phyloP scores from a whole-genome alignment of 2,113 vertebrate species.

The Galbula dea region DNA sequence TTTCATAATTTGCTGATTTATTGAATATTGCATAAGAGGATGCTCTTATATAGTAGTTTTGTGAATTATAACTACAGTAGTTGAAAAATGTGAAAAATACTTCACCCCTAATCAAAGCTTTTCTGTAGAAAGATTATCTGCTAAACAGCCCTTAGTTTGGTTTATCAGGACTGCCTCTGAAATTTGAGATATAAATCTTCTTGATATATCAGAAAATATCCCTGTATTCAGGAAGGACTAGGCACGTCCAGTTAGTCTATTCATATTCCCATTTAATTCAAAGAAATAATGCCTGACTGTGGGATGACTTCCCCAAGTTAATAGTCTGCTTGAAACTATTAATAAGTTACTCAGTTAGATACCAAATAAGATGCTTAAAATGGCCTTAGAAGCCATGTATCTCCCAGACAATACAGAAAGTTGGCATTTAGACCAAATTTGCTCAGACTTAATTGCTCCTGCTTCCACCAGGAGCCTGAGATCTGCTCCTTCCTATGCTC shows the following conservation, averaged over 20 bases:
- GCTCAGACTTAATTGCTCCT: neutral
- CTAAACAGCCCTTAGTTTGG: neutral
- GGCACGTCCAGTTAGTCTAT: neutral
- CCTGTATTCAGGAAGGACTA: neutral
- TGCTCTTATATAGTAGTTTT: neutral
- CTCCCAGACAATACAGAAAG: neutral
- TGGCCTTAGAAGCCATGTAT: neutral
- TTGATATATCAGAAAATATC: neutral
- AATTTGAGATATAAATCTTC: neutral
- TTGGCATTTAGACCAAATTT: neutral
- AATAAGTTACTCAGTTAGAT: neutral
- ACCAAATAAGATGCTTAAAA: neutral
- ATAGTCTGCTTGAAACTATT: neutral
- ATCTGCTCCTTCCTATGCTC: accelerated
- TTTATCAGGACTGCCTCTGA: neutral
- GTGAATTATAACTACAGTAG: neutral
- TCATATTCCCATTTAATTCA: neutral
- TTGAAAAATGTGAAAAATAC: neutral
- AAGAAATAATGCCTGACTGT: neutral
- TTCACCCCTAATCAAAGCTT: neutral
- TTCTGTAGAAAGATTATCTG: neutral
- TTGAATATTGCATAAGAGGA: neutral
- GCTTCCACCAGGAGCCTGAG: neutral
- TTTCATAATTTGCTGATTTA: neutral
- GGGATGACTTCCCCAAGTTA: neutral